phyloP scores from a whole-genome alignment of 2,113 vertebrate genomes.

The Phoxinus phoxinus region DNA sequence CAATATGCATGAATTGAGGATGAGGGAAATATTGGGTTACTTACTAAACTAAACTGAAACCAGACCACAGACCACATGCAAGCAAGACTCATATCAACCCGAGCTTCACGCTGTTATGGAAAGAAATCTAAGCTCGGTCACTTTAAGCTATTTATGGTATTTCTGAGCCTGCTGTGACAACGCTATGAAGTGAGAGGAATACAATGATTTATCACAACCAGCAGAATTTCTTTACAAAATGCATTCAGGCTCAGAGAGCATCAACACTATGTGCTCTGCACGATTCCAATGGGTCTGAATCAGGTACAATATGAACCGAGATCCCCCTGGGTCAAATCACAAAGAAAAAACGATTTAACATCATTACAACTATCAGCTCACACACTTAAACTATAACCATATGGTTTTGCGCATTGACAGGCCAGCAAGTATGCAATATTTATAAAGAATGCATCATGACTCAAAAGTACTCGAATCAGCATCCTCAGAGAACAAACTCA shows the following conservation, averaged over 20 bases:
- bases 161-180: conserved; percentile 9
- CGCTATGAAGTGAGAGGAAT: background rate
- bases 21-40: conserved; percentile 30
- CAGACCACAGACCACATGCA: conserved; percentile 34
- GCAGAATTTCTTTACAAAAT: background rate
- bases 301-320: background rate
- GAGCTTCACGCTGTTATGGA: background rate
- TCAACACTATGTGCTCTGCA: background rate
- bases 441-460: background rate
- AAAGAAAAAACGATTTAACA: background rate
- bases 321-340: background rate
- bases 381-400: background rate
- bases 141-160: conserved; percentile 25
- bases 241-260: background rate
- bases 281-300: background rate
- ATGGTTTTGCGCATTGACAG: background rate
- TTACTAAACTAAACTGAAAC: background rate
- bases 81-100: background rate
- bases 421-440: conserved; percentile 25
- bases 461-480: conserved; percentile 9
- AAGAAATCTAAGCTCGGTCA: conserved; percentile 11
- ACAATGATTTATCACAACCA: background rate
- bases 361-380: background rate
- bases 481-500: conserved; percentile 27
- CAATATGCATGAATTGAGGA: background rate